Conservation (phyloP, 2,797 vertebrate genomes). For the Alectoris magna region DNA sequence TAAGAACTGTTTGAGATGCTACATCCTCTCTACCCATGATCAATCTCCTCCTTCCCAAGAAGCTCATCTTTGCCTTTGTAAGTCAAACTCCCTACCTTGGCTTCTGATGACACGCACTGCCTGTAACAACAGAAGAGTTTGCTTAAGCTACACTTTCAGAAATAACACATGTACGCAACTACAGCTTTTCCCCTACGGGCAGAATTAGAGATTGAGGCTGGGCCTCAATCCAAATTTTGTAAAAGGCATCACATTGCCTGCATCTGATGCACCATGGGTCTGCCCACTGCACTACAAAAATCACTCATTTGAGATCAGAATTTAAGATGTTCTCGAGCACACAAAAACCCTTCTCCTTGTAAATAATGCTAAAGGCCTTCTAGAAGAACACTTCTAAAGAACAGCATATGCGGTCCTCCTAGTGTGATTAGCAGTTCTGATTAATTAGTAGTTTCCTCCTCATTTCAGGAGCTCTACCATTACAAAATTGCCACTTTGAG, state of each 20-base stretch:
- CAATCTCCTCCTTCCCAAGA: background rate
- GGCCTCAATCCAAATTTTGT: background rate
- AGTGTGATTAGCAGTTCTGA: background rate
- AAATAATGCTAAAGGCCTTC: background rate
- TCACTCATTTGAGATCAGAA: background rate
- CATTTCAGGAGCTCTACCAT: background rate
- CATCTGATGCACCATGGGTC: background rate
- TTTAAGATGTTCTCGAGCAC: background rate
- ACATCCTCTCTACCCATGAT: background rate
- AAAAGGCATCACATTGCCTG: background rate
- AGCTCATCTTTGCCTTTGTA: background rate
- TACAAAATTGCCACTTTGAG: background rate
- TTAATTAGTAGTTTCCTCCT: background rate
- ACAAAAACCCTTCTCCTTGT: background rate
- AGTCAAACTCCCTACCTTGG: background rate
- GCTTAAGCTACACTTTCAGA: background rate
- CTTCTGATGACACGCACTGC: background rate
- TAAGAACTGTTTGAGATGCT: background rate
- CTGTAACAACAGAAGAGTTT: fast-evolving
- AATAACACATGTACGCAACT: background rate
- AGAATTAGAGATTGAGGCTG: background rate
- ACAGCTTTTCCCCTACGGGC: background rate
- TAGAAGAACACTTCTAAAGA: background rate
- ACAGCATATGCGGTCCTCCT: background rate
- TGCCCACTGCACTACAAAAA: background rate